phyloP scores from a whole-genome alignment of 1,140 invertebrate genomes.

The Philopotamus ludificatus region DNA sequence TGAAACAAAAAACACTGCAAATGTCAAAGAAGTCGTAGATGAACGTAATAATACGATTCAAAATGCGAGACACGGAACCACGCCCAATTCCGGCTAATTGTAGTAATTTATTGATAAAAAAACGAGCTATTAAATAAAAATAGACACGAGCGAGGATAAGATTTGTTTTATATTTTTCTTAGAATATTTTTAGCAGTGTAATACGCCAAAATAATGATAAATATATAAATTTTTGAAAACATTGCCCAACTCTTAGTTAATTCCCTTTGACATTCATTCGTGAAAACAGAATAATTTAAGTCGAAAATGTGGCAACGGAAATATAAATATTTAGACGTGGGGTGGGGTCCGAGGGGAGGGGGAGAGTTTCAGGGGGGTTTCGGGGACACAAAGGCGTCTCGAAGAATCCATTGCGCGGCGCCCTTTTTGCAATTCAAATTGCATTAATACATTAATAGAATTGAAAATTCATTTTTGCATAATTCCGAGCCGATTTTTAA shows the following conservation, averaged over 20 bases:
- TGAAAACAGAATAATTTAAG: constrained; percentile 36
- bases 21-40: too few species aligned
- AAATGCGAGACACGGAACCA: too few species aligned
- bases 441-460: constrained; percentile 30
- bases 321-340: constrained; percentile 40
- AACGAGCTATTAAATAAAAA: too few species aligned
- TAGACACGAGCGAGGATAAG: too few species aligned
- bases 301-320: constrained; percentile 34
- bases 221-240: neutral
- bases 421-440: constrained; percentile 30
- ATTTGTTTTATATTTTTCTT: too few species aligned
- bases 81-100: too few species aligned
- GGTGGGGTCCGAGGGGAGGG: too few species aligned
- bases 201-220: too few species aligned
- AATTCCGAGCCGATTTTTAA: constrained; percentile 20
- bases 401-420: constrained; percentile 34
- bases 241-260: constrained; percentile 21
- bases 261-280: constrained; percentile 24
- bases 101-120: too few species aligned
- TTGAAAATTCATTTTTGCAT: constrained; percentile 30
- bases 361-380: too few species aligned
- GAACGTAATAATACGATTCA: too few species aligned
- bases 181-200: too few species aligned
- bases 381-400: constrained; percentile 29
- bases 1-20: neutral